Evolutionary conservation across 2,888 invertebrate species (phyloP).

Genomic region (Octonoba sinensis): DNA sequence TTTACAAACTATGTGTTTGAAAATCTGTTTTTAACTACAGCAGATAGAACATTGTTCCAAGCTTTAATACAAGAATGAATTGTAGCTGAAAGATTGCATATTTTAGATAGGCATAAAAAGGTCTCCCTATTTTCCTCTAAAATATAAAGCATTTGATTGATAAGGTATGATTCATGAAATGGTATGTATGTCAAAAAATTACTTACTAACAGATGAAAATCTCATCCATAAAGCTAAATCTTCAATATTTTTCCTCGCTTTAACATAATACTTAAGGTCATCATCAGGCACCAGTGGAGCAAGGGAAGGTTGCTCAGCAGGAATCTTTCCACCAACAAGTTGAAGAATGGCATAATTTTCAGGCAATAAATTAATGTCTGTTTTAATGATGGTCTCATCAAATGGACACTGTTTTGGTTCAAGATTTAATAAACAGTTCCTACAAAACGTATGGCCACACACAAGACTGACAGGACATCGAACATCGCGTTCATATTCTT

Average conservation of each 20-base stretch:
- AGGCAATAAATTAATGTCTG: constrained; percentile 82
- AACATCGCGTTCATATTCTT: constrained; percentile 87
- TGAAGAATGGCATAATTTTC: constrained; percentile 90
- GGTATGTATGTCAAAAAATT: not conserved
- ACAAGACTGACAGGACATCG: constrained; percentile 91
- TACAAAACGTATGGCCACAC: constrained; percentile 95
- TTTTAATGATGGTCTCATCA: constrained; percentile 85
- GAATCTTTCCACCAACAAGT: constrained; percentile 78
- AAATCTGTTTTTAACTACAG: too few relatives aligned
- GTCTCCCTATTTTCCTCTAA: too few relatives aligned
- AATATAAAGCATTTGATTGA: too few relatives aligned
- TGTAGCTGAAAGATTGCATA: too few relatives aligned
- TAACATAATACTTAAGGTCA: constrained; percentile 75
- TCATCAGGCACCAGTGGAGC: constrained; percentile 73
- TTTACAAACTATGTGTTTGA: too few relatives aligned
- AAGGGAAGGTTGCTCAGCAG: constrained; percentile 71
- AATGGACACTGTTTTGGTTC: constrained; percentile 94
- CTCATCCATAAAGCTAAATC: constrained; percentile 89
- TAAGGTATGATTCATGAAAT: too few relatives aligned
- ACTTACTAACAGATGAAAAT: constrained; percentile 77
- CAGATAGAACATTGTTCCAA: too few relatives aligned
- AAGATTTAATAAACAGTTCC: constrained; percentile 87
- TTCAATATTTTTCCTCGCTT: constrained; percentile 85
- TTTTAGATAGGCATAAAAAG: too few relatives aligned
- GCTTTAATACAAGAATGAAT: too few relatives aligned